Evolutionary conservation across 2,797 vertebrate species (phyloP).

Genomic region (Cyclopterus lumpus): DNA sequence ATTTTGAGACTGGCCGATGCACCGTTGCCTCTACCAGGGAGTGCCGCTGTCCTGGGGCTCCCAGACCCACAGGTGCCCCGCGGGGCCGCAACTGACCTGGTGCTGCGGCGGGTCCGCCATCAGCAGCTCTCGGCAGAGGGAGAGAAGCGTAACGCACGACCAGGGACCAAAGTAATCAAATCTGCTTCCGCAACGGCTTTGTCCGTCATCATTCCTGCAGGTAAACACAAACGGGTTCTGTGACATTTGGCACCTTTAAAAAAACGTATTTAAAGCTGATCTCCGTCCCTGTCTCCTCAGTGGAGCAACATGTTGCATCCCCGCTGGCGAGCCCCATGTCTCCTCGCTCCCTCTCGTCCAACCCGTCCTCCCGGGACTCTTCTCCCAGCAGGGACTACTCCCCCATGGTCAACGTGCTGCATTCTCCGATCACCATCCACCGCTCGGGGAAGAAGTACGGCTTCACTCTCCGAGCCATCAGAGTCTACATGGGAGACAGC

Average conservation of each 20-base stretch:
- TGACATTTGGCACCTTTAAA: background rate
- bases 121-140: conserved; percentile 86
- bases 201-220: conserved; percentile 93
- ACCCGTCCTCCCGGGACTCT: conserved; percentile 91
- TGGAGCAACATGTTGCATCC: conserved; percentile 90
- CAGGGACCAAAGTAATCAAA: conserved; percentile 92
- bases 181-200: conserved; percentile 92
- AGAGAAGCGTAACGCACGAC: conserved; percentile 83
- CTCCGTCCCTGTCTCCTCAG: conserved; percentile 64
- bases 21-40: conserved; percentile 44
- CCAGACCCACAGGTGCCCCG: conserved; percentile 73
- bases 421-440: conserved; percentile 92
- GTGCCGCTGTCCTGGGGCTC: conserved; percentile 57
- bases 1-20: conserved; percentile 74
- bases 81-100: conserved; percentile 88
- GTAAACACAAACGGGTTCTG: conserved; percentile 60
- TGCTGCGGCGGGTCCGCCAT: conserved; percentile 88
- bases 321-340: conserved; percentile 94
- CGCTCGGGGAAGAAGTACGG: conserved; percentile 93
- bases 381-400: conserved; percentile 92
- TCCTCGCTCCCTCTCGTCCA: conserved; percentile 90
- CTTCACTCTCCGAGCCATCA: conserved; percentile 91
- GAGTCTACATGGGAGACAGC: conserved; percentile 94
- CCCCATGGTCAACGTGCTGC: conserved; percentile 85
- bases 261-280: background rate